phyloP scores from a whole-genome alignment of 1,140 invertebrate species.

The Cephus cinctus region DNA sequence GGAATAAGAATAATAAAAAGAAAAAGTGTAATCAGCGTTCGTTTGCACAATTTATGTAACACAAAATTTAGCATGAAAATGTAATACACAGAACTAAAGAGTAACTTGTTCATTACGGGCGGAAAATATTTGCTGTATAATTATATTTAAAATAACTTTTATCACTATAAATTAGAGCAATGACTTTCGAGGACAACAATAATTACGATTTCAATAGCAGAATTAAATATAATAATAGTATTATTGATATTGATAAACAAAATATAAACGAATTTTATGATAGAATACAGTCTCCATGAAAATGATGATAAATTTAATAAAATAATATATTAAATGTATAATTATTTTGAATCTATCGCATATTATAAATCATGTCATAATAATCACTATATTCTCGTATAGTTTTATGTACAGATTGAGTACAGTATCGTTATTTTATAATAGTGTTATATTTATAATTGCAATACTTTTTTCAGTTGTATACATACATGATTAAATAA shows the following conservation, averaged over 20 bases:
- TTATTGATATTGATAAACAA: constrained; percentile 14
- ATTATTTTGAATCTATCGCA: constrained; percentile 26
- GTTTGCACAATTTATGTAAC: too few species aligned
- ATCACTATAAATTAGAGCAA: constrained; percentile 14
- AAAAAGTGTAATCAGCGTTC: too few species aligned
- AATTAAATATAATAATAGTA: not conserved
- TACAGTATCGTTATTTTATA: constrained; percentile 53
- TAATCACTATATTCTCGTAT: constrained; percentile 53
- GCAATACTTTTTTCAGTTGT: constrained; percentile 52
- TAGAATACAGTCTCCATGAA: too few species aligned
- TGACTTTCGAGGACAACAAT: not conserved
- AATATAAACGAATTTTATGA: too few species aligned
- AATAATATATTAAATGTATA: constrained; percentile 45
- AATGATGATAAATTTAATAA: constrained; percentile 49
- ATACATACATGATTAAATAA: constrained; percentile 55
- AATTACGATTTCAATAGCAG: not conserved
- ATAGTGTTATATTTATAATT: constrained; percentile 55
- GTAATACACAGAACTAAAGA: too few species aligned
- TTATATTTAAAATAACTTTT: constrained; percentile 25
- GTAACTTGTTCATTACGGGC: too few species aligned
- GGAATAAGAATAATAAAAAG: constrained; percentile 34
- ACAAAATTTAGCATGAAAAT: too few species aligned
- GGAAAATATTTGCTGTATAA: too few species aligned
- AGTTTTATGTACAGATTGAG: constrained; percentile 56
- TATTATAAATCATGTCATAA: constrained; percentile 53